Evolutionary conservation across 2,888 invertebrate species (phyloP), one percentile per base, ranked within the genome.

Genomic region (Mayetiola destructor): DNA sequence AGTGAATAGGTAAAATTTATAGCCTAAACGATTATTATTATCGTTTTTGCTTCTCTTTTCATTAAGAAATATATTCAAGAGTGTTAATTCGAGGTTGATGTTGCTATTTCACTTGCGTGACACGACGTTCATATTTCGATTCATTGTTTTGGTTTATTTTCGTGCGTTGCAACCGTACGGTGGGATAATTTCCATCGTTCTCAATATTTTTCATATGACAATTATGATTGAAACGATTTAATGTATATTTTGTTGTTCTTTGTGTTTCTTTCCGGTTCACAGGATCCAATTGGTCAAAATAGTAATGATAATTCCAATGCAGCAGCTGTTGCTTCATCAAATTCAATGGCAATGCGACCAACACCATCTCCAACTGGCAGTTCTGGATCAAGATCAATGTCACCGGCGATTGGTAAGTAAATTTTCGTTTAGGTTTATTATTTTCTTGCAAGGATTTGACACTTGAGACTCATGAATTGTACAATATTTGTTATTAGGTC

Each of bases 381-480:
- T 67, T 88, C 88, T 69, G 89, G 90, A 73, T 93, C 94, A 67
- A 84, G 94, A 77, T 94, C 94, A 76, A 93, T 94, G 88, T 94
- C 95, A 75, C 94, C 95, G 69, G 93, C 93, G 77, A 90, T 92
- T 75, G 91, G 91, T 91, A 71, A 32, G 32, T 32, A 9, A 32
- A n/a, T n/a, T n/a, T n/a, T n/a, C n/a, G n/a, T n/a, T n/a, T n/a
- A n/a, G n/a, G n/a, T n/a, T n/a, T n/a, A n/a, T n/a, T n/a, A n/a
- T n/a, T n/a, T n/a, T n/a, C n/a, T n/a, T n/a, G n/a, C n/a, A n/a
- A n/a, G n/a, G n/a, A n/a, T n/a, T n/a, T n/a, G n/a, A n/a, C n/a
- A n/a, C n/a, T n/a, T n/a, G n/a, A n/a, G n/a, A n/a, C n/a, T n/a
- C n/a, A n/a, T n/a, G n/a, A n/a, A n/a, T n/a, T n/a, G n/a, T n/a